Percentiles rank a stretch among this genome's conserved stretches.
phyloP scores from a whole-genome alignment of 2,888 invertebrate species.

The Itoplectis maculator region DNA sequence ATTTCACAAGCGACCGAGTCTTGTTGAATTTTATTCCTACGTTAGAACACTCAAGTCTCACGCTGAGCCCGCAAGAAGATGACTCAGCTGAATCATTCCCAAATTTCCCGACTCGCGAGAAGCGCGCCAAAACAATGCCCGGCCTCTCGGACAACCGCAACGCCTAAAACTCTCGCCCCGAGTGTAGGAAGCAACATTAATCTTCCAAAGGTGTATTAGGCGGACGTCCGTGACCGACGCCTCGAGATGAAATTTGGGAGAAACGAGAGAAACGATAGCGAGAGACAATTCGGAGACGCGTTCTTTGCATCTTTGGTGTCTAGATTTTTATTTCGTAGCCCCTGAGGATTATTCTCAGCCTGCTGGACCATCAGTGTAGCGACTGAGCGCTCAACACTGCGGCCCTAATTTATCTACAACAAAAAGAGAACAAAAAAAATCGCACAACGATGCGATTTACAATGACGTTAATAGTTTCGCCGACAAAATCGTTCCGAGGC shows the following conservation, averaged over 20 bases:
- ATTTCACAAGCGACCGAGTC: neutral
- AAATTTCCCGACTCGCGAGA: neutral
- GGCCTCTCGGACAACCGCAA: constrained; percentile 43
- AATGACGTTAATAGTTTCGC: constrained; percentile 50
- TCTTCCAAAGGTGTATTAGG: constrained; percentile 59
- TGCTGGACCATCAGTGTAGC: too few species aligned
- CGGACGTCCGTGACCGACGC: constrained; percentile 57
- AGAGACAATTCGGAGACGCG: neutral
- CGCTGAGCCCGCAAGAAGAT: constrained; percentile 27
- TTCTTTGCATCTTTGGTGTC: constrained; percentile 10
- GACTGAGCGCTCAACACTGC: too few species aligned
- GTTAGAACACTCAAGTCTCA: neutral
- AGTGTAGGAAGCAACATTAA: constrained; percentile 67
- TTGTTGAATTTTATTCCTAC: neutral
- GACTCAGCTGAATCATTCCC: constrained; percentile 52
- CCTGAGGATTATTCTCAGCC: too few species aligned
- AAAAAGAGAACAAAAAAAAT: too few species aligned
- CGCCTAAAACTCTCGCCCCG: constrained; percentile 60
- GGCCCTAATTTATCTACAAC: too few species aligned
- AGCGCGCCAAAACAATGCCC: constrained; percentile 50
- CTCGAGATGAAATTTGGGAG: constrained; percentile 38
- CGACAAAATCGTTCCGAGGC: constrained; percentile 32
- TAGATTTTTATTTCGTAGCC: too few species aligned
- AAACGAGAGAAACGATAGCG: constrained; percentile 41
- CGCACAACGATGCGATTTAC: constrained; percentile 39